Base-by-base conservation (phyloP, 2,113 vertebrate species). In the Anhinga anhinga region DNA sequence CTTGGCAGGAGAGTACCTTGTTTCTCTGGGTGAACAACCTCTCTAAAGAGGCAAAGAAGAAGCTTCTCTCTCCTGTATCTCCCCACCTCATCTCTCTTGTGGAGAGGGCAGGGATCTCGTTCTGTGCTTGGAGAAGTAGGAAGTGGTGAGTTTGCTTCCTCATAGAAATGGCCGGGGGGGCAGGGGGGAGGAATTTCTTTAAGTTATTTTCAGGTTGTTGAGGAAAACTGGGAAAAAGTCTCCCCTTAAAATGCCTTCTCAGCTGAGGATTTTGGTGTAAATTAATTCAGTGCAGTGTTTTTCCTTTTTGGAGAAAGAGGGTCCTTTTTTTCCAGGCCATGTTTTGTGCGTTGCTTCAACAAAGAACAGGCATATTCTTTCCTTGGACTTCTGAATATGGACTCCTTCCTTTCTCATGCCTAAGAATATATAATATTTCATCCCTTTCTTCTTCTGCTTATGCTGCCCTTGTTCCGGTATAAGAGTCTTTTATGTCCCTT, bases 161-260 rank as follows among this genome's bases (percentile, higher is more conserved):
- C 40, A 14, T 7, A 59, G 32, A 67, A 88, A 47, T 16, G 4
- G 5, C 1, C 18, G 44, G 1, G 4, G 1, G 3, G 2, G 44
- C 38, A 45, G 45, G 27, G 13, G 26, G 22, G 3, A 13, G 3
- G 15, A 65, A 52, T 61, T 87, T 63, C 4, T 70, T 40, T 47
- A 52, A 52, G 22, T 44, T 88, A 40, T 69, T 88, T 93, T 88
- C 30, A 66, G 67, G 40, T 27, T 71, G 11, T 56, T 59, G 50
- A 82, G 52, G 61, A 76, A 82, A 83, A 5, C 11, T 53, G 4
- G 27, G 0, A 4, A 55, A 82, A 74, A 11, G 5, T n/a, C 12
- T 53, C 12, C 7, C 11, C 30, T 49, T 56, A 63, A 82, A 76
- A 76, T 34, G 8, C 27, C 25, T 50, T 12, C 56, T 84, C 20